Base-by-base conservation (phyloP, 2,797 vertebrate species). In the Etheostoma nigrum region DNA sequence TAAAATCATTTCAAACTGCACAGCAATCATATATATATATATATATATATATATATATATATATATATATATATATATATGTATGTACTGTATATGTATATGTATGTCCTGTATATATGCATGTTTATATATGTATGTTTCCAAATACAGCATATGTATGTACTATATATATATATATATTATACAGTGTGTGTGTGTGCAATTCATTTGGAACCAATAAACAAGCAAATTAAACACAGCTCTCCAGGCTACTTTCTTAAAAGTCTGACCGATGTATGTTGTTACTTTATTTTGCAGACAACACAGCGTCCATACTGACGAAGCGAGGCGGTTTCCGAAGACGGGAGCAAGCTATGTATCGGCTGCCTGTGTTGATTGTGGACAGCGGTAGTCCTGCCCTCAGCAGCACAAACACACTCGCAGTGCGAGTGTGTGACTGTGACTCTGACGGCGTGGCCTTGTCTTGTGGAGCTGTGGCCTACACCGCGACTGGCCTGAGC, bases 371-470 rank as follows among this genome's bases (percentile, higher is more conserved):
- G 88, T 91, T 98, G 92, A 98, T 99, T 4, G 91, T 95, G 93
- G 98, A 99, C 94, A 97, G 95, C 0, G 98, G 98, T 5, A 96
- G 93, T 2, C 98, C 98, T 1, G 95, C 97, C 0, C 94, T 98
- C 23, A 99, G 97, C 91, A 99, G 98, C 93, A 99, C 97, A 27
- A 98, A 98, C 82, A 98, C 97, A 0, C 96, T 99, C 12, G 96
- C 96, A 1, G 97, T 99, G 81, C 95, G 96, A 0, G 97, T 99
- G 73, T 99, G 98, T 14, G 96, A 97, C 64, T 99, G 98, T 3
- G 96, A 97, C 55, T 86, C 92, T 0, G 96, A 97, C 0, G 96
- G 97, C 0, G 81, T 95, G 42, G 96, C 96, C 48, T 93, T 96
- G 88, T 96, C 97, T 0, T 99, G 98, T 70, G 97, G 97, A 11